phyloP scores from a whole-genome alignment of 23 tunicate species.

The Diplosoma virens region DNA sequence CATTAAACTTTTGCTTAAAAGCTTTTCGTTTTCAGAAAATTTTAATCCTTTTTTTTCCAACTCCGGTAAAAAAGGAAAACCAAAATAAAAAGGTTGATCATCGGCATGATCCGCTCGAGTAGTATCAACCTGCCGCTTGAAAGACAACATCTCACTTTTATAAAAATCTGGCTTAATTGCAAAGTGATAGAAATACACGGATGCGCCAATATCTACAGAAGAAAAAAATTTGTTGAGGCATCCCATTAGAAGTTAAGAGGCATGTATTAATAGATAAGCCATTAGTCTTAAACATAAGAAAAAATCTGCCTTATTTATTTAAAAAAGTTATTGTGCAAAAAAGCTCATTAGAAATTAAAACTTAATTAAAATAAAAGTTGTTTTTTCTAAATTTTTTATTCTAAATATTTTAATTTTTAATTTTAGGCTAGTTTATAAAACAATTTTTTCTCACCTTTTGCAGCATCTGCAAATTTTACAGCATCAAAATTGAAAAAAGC shows the following conservation, averaged over 20 bases:
- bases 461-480: neutral
- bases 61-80: constrained; percentile 70
- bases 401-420: too few relatives aligned
- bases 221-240: too few relatives aligned
- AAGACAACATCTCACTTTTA: neutral
- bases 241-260: too few relatives aligned
- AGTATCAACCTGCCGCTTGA: constrained; percentile 39
- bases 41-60: constrained; percentile 38
- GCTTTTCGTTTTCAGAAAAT: constrained; percentile 53
- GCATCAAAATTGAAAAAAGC: constrained; percentile 17
- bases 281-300: too few relatives aligned
- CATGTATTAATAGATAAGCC: too few relatives aligned
- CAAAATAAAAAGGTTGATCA: constrained; percentile 55
- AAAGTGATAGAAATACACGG: constrained; percentile 67
- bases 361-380: too few relatives aligned
- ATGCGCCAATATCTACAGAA: constrained; percentile 35
- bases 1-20: constrained; percentile 61
- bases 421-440: too few relatives aligned
- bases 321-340: too few relatives aligned
- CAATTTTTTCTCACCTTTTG: constrained; percentile 11
- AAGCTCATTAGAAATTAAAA: too few relatives aligned
- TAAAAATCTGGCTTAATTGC: constrained; percentile 49
- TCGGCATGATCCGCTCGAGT: constrained; percentile 79
- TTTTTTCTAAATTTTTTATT: too few relatives aligned
- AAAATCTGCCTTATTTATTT: too few relatives aligned